phyloP scores from a whole-genome alignment of 1,140 invertebrate species.

The Drosophila azteca region DNA sequence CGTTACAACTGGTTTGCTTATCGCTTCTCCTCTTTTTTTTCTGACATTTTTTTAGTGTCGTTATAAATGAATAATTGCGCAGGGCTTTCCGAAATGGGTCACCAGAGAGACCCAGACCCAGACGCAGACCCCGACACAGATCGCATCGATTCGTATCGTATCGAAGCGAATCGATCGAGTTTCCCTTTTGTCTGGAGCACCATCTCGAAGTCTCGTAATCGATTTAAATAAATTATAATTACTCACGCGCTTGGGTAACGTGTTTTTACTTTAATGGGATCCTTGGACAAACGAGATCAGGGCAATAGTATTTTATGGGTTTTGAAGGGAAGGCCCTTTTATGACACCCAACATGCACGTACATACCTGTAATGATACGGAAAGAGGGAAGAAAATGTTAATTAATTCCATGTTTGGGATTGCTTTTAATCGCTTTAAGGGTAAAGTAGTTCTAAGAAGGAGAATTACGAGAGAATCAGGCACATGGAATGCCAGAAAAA shows the following conservation, averaged over 20 bases:
- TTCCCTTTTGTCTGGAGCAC: constrained; percentile 43
- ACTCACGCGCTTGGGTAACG: constrained; percentile 56
- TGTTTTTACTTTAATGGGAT: constrained; percentile 18
- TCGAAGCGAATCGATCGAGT: constrained; percentile 52
- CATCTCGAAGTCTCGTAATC: constrained; percentile 50
- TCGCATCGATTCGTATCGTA: constrained; percentile 41
- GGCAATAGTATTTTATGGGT: constrained; percentile 18
- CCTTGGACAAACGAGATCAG: constrained; percentile 32
- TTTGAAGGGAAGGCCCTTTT: constrained; percentile 16
- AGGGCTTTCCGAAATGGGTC: constrained; percentile 59
- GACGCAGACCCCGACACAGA: constrained; percentile 9
- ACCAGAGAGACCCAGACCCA: constrained; percentile 14
- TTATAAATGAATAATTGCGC: constrained; percentile 75
- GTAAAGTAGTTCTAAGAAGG: no score
- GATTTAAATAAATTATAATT: constrained; percentile 81
- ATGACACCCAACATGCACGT: constrained; percentile 2
- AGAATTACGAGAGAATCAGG: no score
- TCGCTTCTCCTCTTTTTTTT: constrained; percentile 27
- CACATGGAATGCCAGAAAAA: no score
- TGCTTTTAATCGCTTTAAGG: neutral
- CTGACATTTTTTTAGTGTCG: constrained; percentile 53
- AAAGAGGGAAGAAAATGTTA: constrained; percentile 9
- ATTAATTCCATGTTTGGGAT: constrained; percentile 32
- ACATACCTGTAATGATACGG: constrained; percentile 65
- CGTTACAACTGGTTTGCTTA: constrained; percentile 60